phyloP scores from a whole-genome alignment of 2,113 vertebrate genomes.

The Sapayoa aenigma region DNA sequence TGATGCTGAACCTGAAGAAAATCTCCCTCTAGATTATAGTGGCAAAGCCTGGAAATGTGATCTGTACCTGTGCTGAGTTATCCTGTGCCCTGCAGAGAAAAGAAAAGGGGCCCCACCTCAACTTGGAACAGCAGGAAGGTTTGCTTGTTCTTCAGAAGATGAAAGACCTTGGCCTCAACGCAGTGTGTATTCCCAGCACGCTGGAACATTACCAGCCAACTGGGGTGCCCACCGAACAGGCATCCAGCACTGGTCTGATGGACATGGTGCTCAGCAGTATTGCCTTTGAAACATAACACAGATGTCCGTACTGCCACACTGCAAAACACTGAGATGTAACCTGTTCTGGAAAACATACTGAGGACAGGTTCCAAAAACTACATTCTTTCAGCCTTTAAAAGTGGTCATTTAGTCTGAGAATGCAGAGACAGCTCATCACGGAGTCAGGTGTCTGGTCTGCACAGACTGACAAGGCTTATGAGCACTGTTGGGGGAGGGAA shows the following conservation, averaged over 20 bases:
- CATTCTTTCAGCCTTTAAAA: neutral
- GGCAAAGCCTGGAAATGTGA: neutral
- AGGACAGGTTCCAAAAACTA: neutral
- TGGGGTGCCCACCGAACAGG: neutral
- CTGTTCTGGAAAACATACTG: neutral
- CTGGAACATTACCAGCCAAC: neutral
- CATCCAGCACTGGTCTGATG: neutral
- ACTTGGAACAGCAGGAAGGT: neutral
- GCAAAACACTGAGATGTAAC: neutral
- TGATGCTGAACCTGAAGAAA: neutral
- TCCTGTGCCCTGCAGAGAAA: neutral
- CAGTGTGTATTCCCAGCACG: neutral
- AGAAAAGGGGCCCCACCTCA: neutral
- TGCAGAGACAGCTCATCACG: neutral
- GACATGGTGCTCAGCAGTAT: rapidly evolving
- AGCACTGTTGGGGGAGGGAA: rapidly evolving
- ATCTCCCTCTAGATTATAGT: neutral
- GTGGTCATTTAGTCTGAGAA: neutral
- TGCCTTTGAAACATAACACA: neutral
- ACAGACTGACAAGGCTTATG: neutral
- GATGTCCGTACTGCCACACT: neutral
- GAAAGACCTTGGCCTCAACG: neutral
- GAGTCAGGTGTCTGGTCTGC: neutral
- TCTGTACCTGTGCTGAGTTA: neutral
- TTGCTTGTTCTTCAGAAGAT: neutral